A percentile compares a stretch with the other conserved stretches of the same genome.
These are phyloP conservation scores for Furnarius figulus DNA, from an alignment of 2,113 vertebrate species.

Conservation along the genomic window DNA sequence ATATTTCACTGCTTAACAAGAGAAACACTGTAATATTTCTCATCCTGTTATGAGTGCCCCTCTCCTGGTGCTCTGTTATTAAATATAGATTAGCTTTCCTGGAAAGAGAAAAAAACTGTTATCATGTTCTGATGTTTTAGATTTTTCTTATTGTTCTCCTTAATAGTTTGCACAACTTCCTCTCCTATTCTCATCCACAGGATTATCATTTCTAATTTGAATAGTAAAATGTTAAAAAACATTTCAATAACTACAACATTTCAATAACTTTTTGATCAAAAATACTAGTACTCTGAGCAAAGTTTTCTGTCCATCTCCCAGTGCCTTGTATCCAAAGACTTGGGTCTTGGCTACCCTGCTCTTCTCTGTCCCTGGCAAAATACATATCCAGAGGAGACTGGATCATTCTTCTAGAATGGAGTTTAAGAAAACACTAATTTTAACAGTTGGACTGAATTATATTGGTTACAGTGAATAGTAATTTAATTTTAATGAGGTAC, in stretches of 20 bases:
- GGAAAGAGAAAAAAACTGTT: constrained; percentile 1
- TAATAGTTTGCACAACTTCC: not conserved
- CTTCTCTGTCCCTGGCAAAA: not conserved
- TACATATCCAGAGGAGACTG: not conserved
- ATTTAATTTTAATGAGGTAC: constrained; percentile 45
- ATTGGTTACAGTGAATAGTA: constrained; percentile 35
- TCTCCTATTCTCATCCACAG: not conserved
- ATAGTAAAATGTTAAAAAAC: not conserved
- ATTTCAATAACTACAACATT: not conserved
- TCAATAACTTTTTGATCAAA: not conserved
- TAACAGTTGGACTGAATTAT: not conserved
- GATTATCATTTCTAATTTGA: not conserved
- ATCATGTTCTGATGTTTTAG: not conserved
- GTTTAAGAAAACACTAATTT: not conserved
- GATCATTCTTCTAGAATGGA: not conserved
- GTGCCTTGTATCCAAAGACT: not conserved
- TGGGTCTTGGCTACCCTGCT: not conserved
- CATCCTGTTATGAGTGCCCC: constrained; percentile 14
- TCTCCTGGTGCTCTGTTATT: constrained; percentile 48
- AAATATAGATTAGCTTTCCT: constrained; percentile 49
- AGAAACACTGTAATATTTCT: constrained; percentile 49
- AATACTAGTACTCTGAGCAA: not conserved
- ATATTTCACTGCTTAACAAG: constrained; percentile 59
- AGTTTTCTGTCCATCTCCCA: not conserved
- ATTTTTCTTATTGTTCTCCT: not conserved